phyloP scores from a whole-genome alignment of 2,797 vertebrate genomes.

The Aldrovandia affinis region DNA sequence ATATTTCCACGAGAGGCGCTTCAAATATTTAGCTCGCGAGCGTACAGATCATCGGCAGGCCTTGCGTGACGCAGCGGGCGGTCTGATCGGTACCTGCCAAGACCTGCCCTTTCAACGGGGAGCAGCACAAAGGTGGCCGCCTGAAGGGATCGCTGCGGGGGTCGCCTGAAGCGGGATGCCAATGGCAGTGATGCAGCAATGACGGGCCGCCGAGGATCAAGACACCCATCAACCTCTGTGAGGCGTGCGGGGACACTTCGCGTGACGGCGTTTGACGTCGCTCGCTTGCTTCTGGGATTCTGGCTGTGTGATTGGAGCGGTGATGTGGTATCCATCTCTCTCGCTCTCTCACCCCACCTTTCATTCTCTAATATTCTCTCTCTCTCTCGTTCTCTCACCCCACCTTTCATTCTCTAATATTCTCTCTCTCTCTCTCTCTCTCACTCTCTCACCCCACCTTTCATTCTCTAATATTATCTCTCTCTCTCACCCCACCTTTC shows the following conservation, averaged over 20 bases:
- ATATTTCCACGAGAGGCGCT: not conserved
- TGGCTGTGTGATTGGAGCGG: not conserved
- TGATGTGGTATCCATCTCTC: not conserved
- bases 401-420: not conserved
- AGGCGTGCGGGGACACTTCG: too few species aligned
- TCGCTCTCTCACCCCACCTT: not conserved
- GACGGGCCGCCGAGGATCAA: not conserved
- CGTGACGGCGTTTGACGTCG: not conserved
- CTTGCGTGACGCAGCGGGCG: not conserved
- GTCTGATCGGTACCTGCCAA: not conserved
- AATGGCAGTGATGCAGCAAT: too few species aligned
- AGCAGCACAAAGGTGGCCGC: conserved; percentile 9
- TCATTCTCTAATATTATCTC: not conserved
- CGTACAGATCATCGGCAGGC: not conserved
- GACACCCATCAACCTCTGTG: not conserved
- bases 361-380: not conserved
- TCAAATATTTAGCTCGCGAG: not conserved
- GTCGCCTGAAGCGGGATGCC: not conserved
- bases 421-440: not conserved
- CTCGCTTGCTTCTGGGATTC: not conserved
- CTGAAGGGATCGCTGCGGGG: conserved; percentile 6
- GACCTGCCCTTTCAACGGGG: not conserved
- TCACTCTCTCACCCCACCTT: too few species aligned
- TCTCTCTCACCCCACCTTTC: not conserved
- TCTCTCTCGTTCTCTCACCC: not conserved